phyloP scores from a whole-genome alignment of 1,140 invertebrate species.

The Oncopodura yosiiana region DNA sequence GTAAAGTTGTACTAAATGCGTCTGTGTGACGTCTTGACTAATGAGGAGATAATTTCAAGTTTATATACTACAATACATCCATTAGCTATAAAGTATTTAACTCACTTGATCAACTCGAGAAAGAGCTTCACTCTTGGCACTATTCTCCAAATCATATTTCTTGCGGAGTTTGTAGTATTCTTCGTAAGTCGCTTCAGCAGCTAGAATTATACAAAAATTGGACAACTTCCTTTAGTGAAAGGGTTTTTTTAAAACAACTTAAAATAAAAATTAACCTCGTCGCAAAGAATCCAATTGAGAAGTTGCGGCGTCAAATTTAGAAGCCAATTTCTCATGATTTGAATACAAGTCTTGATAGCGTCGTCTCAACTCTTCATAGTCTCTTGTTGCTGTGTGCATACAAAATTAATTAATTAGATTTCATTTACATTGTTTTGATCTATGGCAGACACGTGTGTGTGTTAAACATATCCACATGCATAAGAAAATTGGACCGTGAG shows the following conservation, averaged over 20 bases:
- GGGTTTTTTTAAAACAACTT: neutral
- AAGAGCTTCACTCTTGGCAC: slow-evolving; percentile 28
- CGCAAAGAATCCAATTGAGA: slow-evolving; percentile 28
- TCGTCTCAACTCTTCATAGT: slow-evolving; percentile 31
- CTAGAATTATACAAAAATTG: slow-evolving; percentile 17
- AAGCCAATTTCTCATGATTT: slow-evolving; percentile 25
- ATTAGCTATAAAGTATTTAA: neutral
- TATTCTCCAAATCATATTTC: slow-evolving; percentile 30
- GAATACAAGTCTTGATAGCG: slow-evolving; percentile 19
- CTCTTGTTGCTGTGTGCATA: slow-evolving; percentile 24
- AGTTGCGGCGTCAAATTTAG: slow-evolving; percentile 15
- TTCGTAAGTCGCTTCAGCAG: slow-evolving; percentile 31
- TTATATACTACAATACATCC: too few species aligned
- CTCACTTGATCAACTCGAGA: slow-evolving; percentile 34
- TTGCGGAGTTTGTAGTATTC: slow-evolving; percentile 34
- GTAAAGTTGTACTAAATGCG: too few species aligned
- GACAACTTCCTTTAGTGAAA: neutral
- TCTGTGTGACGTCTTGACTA: too few species aligned
- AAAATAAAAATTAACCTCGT: slow-evolving; percentile 23
- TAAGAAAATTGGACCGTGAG: too few species aligned
- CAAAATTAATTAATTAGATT: too few species aligned
- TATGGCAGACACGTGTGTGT: too few species aligned
- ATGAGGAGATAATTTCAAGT: too few species aligned
- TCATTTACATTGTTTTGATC: too few species aligned
- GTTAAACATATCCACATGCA: too few species aligned